Conservation (phyloP, 2,113 vertebrate species). For the Dermatemys mawii region DNA sequence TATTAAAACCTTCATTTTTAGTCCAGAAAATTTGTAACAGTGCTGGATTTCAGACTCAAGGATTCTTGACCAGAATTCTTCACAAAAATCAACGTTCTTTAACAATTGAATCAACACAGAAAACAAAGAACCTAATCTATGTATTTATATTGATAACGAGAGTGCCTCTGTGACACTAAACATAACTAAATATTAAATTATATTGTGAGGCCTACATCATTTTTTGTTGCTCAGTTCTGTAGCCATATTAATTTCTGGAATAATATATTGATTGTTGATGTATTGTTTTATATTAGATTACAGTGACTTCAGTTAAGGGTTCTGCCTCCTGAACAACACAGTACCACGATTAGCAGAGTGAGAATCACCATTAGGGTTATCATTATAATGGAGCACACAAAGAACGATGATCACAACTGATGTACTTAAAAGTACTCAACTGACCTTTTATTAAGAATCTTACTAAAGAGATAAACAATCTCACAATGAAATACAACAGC, state of each 20-base stretch:
- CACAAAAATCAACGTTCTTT: conserved; percentile 10
- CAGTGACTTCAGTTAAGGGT: not conserved
- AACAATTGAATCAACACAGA: not conserved
- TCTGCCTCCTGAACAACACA: not conserved
- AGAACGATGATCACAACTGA: not conserved
- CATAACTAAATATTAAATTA: not conserved
- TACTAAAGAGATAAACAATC: not conserved
- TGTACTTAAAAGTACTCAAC: not conserved
- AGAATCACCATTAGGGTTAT: not conserved
- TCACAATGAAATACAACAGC: not conserved
- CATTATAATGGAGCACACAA: not conserved
- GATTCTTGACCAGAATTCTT: not conserved
- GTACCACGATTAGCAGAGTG: not conserved
- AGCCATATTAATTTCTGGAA: not conserved
- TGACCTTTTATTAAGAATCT: not conserved
- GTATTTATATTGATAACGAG: not conserved
- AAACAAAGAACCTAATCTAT: not conserved
- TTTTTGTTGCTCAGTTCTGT: not conserved
- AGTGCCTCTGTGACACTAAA: not conserved
- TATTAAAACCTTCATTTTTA: not conserved
- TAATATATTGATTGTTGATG: not conserved
- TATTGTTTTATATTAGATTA: not conserved
- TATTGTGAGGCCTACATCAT: not conserved
- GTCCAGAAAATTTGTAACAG: not conserved
- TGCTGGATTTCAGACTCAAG: not conserved